phyloP scores from a whole-genome alignment of 2,888 invertebrate species.

The Urechis unicinctus region DNA sequence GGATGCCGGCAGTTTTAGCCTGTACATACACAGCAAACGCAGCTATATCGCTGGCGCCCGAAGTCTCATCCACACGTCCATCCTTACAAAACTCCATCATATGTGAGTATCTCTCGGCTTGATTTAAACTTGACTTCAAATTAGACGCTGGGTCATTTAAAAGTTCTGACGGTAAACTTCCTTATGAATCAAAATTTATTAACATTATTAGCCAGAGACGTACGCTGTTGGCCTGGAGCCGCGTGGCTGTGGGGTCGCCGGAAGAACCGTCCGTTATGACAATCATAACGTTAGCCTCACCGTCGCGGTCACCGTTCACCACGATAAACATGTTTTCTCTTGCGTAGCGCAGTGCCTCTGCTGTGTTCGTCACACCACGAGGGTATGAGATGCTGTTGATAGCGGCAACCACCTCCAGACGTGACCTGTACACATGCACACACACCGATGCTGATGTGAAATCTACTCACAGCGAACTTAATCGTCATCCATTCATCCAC shows the following conservation, averaged over 20 bases:
- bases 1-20: conserved; percentile 8
- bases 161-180: too few species aligned
- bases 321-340: conserved; percentile 4
- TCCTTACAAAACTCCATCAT: too few species aligned
- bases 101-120: too few species aligned
- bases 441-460: too few species aligned
- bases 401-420: background rate
- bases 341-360: conserved; percentile 2
- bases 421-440: background rate
- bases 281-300: conserved; percentile 7
- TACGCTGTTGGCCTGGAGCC: too few species aligned
- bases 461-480: too few species aligned
- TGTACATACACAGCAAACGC: background rate
- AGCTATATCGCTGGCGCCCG: background rate
- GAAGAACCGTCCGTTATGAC: conserved; percentile 13
- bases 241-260: conserved; percentile 1
- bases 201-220: too few species aligned
- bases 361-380: conserved; percentile 5
- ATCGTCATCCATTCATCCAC: too few species aligned
- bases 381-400: background rate
- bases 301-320: conserved; percentile 4
- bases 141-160: too few species aligned
- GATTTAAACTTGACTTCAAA: too few species aligned
- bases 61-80: background rate
- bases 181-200: too few species aligned